phyloP scores from a whole-genome alignment of 2,113 vertebrate genomes.

The Carassius gibelio region DNA sequence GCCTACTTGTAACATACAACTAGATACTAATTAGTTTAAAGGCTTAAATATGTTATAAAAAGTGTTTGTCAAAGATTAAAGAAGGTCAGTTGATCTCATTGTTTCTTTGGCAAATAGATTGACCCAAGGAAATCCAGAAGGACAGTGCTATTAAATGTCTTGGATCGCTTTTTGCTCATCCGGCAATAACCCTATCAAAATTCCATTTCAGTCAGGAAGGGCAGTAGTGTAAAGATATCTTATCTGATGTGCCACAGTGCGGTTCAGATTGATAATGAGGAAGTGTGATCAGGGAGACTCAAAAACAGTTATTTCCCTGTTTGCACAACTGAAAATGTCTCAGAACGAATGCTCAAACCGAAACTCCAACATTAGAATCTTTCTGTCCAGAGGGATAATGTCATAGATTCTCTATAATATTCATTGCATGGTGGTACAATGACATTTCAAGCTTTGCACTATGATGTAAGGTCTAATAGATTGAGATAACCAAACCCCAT shows the following conservation, averaged over 20 bases:
- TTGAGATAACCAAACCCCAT: neutral
- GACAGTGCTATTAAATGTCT: neutral
- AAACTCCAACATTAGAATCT: neutral
- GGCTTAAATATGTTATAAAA: neutral
- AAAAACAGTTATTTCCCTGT: neutral
- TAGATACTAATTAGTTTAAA: neutral
- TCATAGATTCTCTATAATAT: conserved; percentile 2
- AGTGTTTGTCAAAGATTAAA: neutral
- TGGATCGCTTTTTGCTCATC: neutral
- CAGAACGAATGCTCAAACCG: neutral
- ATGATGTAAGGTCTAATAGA: conserved; percentile 17
- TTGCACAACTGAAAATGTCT: conserved; percentile 6
- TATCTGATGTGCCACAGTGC: conserved; percentile 9
- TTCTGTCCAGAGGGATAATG: neutral
- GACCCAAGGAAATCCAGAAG: neutral
- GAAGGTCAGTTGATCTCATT: neutral
- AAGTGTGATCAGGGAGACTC: neutral
- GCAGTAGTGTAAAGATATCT: conserved; percentile 3
- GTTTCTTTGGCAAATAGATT: neutral
- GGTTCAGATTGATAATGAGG: neutral
- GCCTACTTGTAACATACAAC: neutral
- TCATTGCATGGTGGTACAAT: neutral
- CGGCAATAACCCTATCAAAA: neutral
- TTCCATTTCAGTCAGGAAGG: conserved; percentile 4
- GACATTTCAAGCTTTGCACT: conserved; percentile 10